Conservation (phyloP, 2,888 invertebrate genomes). For the Limnephilus auricula region DNA sequence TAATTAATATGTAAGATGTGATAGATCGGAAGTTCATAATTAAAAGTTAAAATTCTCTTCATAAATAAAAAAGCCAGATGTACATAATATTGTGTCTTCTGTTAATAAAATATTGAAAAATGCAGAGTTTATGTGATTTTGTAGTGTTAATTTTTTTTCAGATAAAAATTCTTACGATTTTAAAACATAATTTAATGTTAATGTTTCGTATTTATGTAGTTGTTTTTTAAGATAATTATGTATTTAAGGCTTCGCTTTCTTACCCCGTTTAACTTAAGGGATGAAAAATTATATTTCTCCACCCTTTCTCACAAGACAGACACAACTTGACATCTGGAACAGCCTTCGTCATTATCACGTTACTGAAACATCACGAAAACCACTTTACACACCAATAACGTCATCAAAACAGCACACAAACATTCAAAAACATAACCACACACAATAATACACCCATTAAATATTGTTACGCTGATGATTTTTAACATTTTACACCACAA, state of each 20-base stretch:
- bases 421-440: not conserved
- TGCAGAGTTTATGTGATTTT: not conserved
- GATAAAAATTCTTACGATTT: too few relatives aligned
- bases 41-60: not conserved
- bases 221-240: not conserved
- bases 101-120: not conserved
- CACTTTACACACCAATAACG: not conserved
- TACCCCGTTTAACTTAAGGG: not conserved
- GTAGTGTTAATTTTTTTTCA: not conserved
- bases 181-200: too few relatives aligned
- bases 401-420: not conserved
- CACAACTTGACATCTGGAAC: not conserved
- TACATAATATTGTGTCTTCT: not conserved
- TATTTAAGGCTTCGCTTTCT: not conserved
- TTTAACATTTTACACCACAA: not conserved
- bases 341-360: not conserved
- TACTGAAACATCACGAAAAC: not conserved
- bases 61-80: not conserved
- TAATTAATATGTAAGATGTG: too few relatives aligned
- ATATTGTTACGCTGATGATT: not conserved
- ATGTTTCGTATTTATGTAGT: too few relatives aligned
- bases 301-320: not conserved
- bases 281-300: not conserved
- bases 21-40: too few relatives aligned
- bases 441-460: not conserved